A percentile compares a stretch with the other conserved stretches of the same genome.
Conservation (phyloP, 1,140 invertebrate species). For the Orius insidiosus region DNA sequence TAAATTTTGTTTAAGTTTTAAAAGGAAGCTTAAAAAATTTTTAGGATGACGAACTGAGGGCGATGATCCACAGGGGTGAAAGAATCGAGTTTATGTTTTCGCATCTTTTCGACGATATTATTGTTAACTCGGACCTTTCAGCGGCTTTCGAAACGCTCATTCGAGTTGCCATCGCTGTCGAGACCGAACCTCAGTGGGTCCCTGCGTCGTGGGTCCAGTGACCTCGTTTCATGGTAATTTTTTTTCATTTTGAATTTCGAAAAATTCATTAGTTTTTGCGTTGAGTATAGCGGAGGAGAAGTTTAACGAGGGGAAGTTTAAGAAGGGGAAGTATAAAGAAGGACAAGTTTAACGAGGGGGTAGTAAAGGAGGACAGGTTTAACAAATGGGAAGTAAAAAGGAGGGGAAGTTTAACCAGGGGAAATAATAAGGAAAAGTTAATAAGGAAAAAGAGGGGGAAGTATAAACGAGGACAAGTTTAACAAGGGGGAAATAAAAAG, state of each 20-base stretch:
- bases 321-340: no score
- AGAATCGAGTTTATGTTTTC: constrained; percentile 89
- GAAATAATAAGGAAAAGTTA: no score
- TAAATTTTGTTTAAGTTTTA: constrained; percentile 17
- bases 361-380: no score
- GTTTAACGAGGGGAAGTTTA: no score
- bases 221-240: no score
- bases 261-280: neutral
- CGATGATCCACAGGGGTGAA: constrained; percentile 71
- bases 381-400: no score
- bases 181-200: constrained; percentile 91
- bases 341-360: no score
- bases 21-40: no score
- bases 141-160: constrained; percentile 75
- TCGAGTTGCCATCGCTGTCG: constrained; percentile 61
- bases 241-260: constrained; percentile 1
- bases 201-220: constrained; percentile 84
- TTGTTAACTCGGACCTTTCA: constrained; percentile 79
- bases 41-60: constrained; percentile 83
- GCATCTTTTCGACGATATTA: constrained; percentile 85
- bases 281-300: neutral
- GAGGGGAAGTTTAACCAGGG: no score
- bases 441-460: no score
- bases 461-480: no score
- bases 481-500: no score